phyloP scores from a whole-genome alignment of 1,140 invertebrate species.

The Drosophila pseudoobscura region DNA sequence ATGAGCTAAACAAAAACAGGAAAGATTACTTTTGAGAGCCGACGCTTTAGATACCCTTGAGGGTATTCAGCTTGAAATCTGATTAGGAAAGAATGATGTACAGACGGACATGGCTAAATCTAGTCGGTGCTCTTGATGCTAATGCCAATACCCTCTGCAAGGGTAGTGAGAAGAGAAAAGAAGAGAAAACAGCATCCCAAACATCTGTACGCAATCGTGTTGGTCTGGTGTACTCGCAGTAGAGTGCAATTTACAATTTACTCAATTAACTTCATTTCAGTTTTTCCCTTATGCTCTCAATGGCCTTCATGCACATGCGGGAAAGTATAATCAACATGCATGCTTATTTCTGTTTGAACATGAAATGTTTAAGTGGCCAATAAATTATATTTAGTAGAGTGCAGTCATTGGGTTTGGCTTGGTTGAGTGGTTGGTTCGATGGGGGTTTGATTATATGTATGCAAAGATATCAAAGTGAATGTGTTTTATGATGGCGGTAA shows the following conservation, averaged over 20 bases:
- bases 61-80: no score
- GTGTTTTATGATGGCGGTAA: not conserved
- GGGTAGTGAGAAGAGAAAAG: not conserved
- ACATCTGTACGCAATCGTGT: conserved; percentile 1
- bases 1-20: not conserved
- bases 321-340: conserved; percentile 47
- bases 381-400: conserved; percentile 56
- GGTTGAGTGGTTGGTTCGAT: not conserved
- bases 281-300: conserved; percentile 25
- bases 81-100: no score
- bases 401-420: conserved; percentile 11
- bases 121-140: no score
- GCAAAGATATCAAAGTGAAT: not conserved
- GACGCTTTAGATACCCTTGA: no score
- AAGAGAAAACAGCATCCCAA: conserved; percentile 2
- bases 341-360: conserved; percentile 59
- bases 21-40: no score
- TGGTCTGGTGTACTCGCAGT: conserved; percentile 3
- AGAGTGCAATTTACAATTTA: conserved; percentile 53
- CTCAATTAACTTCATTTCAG: conserved; percentile 47
- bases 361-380: conserved; percentile 55
- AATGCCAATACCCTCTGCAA: no score
- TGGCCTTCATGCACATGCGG: conserved; percentile 42
- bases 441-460: not conserved
- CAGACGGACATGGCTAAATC: no score